Evolutionary conservation across 1,140 invertebrate genomes (phyloP), one percentile per base, ranked within the genome.

Genomic region (Amphibalanus amphitrite): DNA sequence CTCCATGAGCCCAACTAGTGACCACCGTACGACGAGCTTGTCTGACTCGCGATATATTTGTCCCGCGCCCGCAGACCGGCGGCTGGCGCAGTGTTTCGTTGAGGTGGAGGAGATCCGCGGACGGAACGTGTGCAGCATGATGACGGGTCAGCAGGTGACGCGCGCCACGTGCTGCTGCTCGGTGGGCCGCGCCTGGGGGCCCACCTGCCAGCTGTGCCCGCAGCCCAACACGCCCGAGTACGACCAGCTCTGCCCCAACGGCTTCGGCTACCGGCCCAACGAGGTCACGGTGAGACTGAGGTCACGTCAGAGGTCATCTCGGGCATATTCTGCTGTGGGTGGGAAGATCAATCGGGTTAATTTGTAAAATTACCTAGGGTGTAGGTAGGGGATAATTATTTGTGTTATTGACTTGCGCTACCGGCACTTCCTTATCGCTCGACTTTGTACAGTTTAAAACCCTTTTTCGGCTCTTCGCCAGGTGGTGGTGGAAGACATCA

Each of bases 81-180:
- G 92, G 71, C 86, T 87, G 75, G 90, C 90, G 0, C 83, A 85
- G 28, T 95, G 92, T 78, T 94, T 88, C 77, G 77, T 89, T 78
- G 80, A 87, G 78, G 81, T 84, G 72, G 80, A 74, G n/a, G 71
- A 69, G 29, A 72, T 75, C 38, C 59, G 72, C 69, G 75, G 75
- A 8, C 47, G 47, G 26, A 28, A 71, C 40, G n/a, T 47, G 33
- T 72, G 30, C 33, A 28, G 67, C 67, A 72, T 67, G 71, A 67
- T 30, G 15, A 64, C 28, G 0, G 89, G 84, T 4, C 77, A 81
- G 23, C 78, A 81, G 73, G 85, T 92, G 1, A 89, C 89, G 0
- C 87, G 88, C 79, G 86, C 91, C 0, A 87, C 89, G 0, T 95
- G 92, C 77, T 95, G 92, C 78, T 95, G 92, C 79, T 90, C 89